phyloP scores from a whole-genome alignment of 1,140 invertebrate genomes.

The Phortica variegata region DNA sequence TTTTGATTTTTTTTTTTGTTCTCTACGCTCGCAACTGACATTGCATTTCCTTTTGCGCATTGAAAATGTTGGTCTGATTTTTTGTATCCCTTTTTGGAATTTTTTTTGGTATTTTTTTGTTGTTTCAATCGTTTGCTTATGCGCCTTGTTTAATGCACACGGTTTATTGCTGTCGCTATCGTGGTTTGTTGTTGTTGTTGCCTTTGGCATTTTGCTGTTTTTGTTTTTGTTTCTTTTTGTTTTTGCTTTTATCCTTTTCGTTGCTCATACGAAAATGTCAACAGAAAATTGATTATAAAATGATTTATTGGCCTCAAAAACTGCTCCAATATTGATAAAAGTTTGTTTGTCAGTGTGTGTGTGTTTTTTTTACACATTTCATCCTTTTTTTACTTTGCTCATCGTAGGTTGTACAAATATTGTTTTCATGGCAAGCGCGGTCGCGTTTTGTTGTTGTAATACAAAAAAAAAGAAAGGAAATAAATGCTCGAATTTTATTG shows the following conservation, averaged over 20 bases:
- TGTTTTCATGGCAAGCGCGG: constrained; percentile 5
- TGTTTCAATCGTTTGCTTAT: no score
- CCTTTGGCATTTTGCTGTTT: constrained; percentile 28
- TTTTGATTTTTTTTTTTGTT: background rate
- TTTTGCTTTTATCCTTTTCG: constrained; percentile 25
- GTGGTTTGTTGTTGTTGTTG: constrained; percentile 16
- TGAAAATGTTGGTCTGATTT: no score
- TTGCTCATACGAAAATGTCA: constrained; percentile 25
- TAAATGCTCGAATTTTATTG: constrained; percentile 36
- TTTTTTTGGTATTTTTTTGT: no score
- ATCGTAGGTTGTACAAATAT: constrained; percentile 19
- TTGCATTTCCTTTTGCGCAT: constrained; percentile 1
- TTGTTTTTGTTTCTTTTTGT: constrained; percentile 11
- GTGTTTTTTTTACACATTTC: constrained; percentile 9
- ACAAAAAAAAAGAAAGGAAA: no score
- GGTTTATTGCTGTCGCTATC: no score
- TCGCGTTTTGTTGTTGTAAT: constrained; percentile 16
- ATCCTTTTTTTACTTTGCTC: constrained; percentile 4
- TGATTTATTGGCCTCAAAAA: constrained; percentile 53
- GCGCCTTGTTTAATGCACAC: no score
- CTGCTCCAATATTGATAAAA: constrained; percentile 54
- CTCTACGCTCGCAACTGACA: no score
- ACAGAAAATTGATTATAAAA: constrained; percentile 52
- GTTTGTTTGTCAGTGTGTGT: constrained; percentile 19
- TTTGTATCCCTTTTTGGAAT: no score